Evolutionary conservation across 2,888 invertebrate genomes (phyloP).

Genomic region (Cheilosia vernalis): DNA sequence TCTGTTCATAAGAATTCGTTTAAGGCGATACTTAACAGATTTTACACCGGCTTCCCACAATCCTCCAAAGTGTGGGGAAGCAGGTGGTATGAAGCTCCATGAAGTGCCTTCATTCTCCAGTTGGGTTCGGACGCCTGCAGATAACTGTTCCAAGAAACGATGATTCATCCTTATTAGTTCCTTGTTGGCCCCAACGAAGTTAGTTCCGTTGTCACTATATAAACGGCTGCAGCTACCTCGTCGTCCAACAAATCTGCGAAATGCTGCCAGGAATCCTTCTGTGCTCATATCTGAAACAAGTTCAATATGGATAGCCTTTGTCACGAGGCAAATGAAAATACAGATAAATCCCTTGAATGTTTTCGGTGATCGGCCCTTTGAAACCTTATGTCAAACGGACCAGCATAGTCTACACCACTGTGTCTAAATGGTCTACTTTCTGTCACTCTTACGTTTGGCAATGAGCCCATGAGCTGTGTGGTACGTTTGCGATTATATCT

Average conservation of each 20-base stretch:
- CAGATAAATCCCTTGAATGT: conserved; percentile 15
- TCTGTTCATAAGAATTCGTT: conserved; percentile 7
- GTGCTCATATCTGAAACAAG: conserved; percentile 9
- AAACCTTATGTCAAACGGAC: conserved; percentile 36
- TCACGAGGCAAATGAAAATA: conserved; percentile 20
- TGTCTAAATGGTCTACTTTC: not conserved
- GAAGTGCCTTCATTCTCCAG: too few species aligned
- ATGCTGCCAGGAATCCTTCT: not conserved
- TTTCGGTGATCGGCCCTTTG: not conserved
- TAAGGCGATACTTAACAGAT: conserved; percentile 9
- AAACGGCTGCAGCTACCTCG: conserved; percentile 12
- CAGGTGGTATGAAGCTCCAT: too few species aligned
- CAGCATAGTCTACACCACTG: conserved; percentile 45
- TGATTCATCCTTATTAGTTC: not conserved
- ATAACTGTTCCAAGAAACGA: too few species aligned
- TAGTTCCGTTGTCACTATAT: conserved; percentile 39
- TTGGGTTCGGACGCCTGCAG: too few species aligned
- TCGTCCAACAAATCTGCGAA: conserved; percentile 7
- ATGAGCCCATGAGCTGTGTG: conserved; percentile 43
- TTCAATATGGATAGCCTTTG: conserved; percentile 16
- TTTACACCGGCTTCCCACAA: not conserved
- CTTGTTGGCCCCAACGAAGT: conserved; percentile 49
- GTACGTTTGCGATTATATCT: too few species aligned
- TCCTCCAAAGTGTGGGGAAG: not conserved
- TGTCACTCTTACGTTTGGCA: conserved; percentile 10